A percentile compares a stretch with the other conserved stretches of the same genome.
Evolutionary conservation across 2,113 vertebrate species (phyloP).

Genomic region (Epinephelus fuscoguttatus): DNA sequence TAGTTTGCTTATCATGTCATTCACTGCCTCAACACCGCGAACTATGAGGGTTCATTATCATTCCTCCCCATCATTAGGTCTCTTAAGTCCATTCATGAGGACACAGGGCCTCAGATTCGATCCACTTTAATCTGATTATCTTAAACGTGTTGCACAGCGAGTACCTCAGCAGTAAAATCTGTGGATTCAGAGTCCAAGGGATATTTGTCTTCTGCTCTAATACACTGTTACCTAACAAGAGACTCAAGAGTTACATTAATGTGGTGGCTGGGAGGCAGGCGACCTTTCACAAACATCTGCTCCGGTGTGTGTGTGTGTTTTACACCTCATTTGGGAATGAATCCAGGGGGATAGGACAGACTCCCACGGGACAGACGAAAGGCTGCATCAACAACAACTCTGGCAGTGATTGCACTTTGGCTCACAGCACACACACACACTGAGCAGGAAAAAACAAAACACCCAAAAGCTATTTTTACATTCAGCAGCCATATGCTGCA

Average conservation of each 20-base stretch:
- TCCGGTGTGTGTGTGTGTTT: constrained; percentile 17
- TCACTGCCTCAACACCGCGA: background rate
- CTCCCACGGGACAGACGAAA: constrained; percentile 27
- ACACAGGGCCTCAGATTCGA: constrained; percentile 53
- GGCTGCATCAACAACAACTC: constrained; percentile 49
- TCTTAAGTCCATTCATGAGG: constrained; percentile 55
- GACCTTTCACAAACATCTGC: constrained; percentile 60
- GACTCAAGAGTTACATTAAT: background rate
- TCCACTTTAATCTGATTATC: constrained; percentile 71
- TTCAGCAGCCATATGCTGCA: constrained; percentile 39
- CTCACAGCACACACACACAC: constrained; percentile 1
- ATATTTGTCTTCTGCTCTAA: constrained; percentile 23
- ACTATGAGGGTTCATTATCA: constrained; percentile 68
- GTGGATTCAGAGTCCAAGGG: background rate
- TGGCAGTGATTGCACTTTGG: constrained; percentile 49
- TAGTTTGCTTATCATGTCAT: constrained; percentile 32
- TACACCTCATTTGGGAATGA: constrained; percentile 48
- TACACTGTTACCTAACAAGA: background rate
- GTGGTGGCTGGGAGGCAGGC: constrained; percentile 18
- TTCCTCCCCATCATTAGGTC: constrained; percentile 57
- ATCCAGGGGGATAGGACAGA: constrained; percentile 14
- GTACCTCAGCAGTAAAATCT: constrained; percentile 9
- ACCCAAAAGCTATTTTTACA: constrained; percentile 54
- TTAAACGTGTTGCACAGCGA: constrained; percentile 17
- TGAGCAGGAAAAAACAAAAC: background rate